Evolutionary conservation across 2,888 invertebrate species (phyloP), one percentile per base, ranked within the genome.

Genomic region (Caenorhabditis parvicauda): DNA sequence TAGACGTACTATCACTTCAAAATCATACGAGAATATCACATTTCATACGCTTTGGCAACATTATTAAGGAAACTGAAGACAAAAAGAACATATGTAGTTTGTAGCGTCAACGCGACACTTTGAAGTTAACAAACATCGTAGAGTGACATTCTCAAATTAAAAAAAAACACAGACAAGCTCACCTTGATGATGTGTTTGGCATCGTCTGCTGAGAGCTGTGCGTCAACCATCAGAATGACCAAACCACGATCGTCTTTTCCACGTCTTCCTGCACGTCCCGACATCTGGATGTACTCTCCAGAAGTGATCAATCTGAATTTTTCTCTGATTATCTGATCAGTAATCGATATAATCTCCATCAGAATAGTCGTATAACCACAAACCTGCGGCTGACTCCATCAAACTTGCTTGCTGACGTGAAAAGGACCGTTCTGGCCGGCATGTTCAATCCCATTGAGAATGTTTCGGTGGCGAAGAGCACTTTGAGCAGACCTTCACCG

Each of bases 361-460:
- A n/a, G n/a, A n/a, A n/a, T n/a, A n/a, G n/a, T n/a, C n/a, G n/a
- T n/a, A 17, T 19, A 21, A 47, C n/a, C 19, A 9, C 89, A 88
- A 90, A 94, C 83, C 98, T 86, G 78, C 91, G 90, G 80, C 91
- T 90, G 82, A 89, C 91, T 19, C 99, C 99, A 82, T 99, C 99
- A 83, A 91, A 99, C 83, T 99, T 99, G 56, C 92, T 87, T 37
- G 91, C 89, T 42, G 88, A 89, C 0, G 96, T 95, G 79, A 99
- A 99, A 0, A 99, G 86, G 0, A 99, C 98, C 0, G 99, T 99
- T 77, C 96, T 88, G 0, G 99, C 99, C 3, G 99, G 99, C 98
- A 99, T 99, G 85, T 99, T 99, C 7, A 99, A 85, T 1, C 99
- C 99, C 98, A 99, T 99, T 19, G 98, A 93, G 85, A 99, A 99